phyloP scores from a whole-genome alignment of 2,797 vertebrate genomes.

The Sarcophilus harrisii region DNA sequence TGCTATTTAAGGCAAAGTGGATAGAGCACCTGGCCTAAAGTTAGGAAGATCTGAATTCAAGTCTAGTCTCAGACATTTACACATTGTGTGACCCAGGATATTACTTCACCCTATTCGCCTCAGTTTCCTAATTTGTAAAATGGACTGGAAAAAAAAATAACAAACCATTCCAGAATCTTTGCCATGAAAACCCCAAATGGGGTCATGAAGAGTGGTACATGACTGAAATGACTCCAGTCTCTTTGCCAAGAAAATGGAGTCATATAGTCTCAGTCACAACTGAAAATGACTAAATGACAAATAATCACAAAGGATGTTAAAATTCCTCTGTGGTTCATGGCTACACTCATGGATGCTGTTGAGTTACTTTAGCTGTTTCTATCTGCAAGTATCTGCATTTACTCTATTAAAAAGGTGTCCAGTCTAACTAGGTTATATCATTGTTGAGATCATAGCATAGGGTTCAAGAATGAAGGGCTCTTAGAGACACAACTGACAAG shows the following conservation, averaged over 20 bases:
- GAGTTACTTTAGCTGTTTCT: background rate
- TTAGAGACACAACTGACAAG: too few relatives aligned
- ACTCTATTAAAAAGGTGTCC: background rate
- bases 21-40: background rate
- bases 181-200: background rate
- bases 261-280: background rate
- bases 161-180: background rate
- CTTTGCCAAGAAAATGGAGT: background rate
- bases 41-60: background rate
- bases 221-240: background rate
- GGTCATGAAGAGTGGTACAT: background rate
- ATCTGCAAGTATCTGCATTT: background rate
- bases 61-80: background rate
- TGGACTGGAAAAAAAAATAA: background rate
- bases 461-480: too few relatives aligned
- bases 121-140: background rate
- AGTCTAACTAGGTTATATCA: too few relatives aligned
- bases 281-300: background rate
- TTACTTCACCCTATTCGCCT: background rate
- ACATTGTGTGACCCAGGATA: background rate
- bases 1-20: background rate
- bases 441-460: too few relatives aligned
- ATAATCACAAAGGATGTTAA: background rate
- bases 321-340: background rate
- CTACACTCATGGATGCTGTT: background rate